Conservation (phyloP, 30 jellyfish, hydroid and myxozoan species). For the Mastigias papua region DNA sequence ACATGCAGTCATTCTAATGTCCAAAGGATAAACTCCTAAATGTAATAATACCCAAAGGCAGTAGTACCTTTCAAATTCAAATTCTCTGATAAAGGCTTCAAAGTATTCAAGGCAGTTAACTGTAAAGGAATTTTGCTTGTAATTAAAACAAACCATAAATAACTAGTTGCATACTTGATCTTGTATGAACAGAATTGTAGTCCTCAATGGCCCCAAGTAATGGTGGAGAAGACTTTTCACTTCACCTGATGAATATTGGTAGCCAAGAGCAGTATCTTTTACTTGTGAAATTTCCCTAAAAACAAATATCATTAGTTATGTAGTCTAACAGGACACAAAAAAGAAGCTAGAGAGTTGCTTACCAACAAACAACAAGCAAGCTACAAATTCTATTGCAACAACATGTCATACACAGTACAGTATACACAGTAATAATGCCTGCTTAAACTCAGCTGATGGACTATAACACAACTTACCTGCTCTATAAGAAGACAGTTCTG, state of each 20-base stretch:
- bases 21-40: neutral
- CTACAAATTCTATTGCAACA: too few relatives aligned
- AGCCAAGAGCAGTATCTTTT: slow-evolving; percentile 35
- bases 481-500: too few relatives aligned
- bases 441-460: too few relatives aligned
- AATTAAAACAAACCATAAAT: neutral
- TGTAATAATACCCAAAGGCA: neutral
- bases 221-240: neutral
- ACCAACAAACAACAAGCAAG: too few relatives aligned
- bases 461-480: too few relatives aligned
- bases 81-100: neutral
- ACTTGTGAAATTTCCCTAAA: neutral
- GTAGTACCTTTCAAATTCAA: neutral
- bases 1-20: neutral
- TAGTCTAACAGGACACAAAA: too few relatives aligned
- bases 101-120: neutral
- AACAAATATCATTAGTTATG: too few relatives aligned
- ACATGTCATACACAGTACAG: too few relatives aligned
- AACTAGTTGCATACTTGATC: slow-evolving; percentile 20
- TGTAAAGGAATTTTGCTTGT: neutral
- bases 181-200: slow-evolving; percentile 44
- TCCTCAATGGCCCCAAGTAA: slow-evolving; percentile 14
- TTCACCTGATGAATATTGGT: slow-evolving; percentile 10
- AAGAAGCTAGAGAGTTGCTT: too few relatives aligned
- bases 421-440: too few relatives aligned